Conservation (phyloP, 2,888 invertebrate genomes). For the Chironomus tentans region DNA sequence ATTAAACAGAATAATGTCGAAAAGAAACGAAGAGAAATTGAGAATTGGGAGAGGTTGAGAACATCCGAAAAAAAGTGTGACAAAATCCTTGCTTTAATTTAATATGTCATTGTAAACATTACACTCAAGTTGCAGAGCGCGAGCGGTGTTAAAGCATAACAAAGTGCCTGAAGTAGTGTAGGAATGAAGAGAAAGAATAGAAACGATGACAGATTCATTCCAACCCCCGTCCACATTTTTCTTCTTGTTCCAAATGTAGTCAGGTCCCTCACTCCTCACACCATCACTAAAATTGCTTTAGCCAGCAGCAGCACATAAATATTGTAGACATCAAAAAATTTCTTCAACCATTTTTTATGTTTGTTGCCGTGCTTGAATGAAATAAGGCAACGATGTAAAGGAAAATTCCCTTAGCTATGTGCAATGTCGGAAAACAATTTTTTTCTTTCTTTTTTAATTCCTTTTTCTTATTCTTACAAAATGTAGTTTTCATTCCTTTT, state of each 20-base stretch:
- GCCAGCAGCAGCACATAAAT: background rate
- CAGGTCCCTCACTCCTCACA: no score
- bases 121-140: background rate
- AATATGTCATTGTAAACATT: slow-evolving; percentile 1
- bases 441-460: background rate
- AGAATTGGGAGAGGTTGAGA: background rate
- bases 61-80: background rate
- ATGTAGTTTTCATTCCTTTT: background rate
- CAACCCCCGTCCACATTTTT: background rate
- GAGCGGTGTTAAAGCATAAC: background rate
- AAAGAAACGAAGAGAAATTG: background rate
- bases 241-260: no score
- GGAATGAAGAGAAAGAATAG: background rate
- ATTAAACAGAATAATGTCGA: background rate
- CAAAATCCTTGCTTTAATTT: background rate
- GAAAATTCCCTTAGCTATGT: background rate
- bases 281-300: background rate
- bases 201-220: slow-evolving; percentile 4
- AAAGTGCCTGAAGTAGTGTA: background rate
- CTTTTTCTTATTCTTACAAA: background rate
- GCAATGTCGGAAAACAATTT: background rate
- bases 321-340: slow-evolving; percentile 10
- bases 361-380: background rate
- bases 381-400: background rate
- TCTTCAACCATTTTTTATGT: background rate